Evolutionary conservation across 2,797 vertebrate genomes (phyloP), one percentile per base, ranked within the genome.

Genomic region (Protonibea diacanthus): DNA sequence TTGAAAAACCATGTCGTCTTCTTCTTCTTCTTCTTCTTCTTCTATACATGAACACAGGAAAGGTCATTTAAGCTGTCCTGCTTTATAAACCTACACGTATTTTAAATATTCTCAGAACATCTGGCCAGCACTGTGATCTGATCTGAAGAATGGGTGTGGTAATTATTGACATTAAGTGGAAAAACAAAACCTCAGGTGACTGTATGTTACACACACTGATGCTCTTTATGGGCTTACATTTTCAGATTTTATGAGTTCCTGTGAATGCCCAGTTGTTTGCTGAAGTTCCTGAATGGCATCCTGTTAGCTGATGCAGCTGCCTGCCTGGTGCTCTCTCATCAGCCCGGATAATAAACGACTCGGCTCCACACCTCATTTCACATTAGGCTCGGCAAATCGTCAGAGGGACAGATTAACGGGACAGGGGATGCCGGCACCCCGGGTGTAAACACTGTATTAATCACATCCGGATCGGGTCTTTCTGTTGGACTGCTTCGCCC

Each of bases 341-440:
- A 86, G 72, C 74, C 69, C 8, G 0, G 56, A 70, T 89, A 73
- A 88, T 83, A 76, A 89, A 92, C 77, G 69, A 87, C 78, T 79
- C 42, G 0, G 64, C 86, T 89, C 80, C 83, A 87, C 66, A 90
- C 90, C 88, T 92, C 91, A 91, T 93, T 93, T 90, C 88, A 86
- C 90, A 87, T 90, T 81, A 88, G 85, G 64, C 81, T 86, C 75
- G 69, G 88, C 76, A 76, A 80, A 88, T 92, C 78, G 81, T 87
- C 72, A 85, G 81, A 33, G 49, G 76, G 85, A 83, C 85, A 78
- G 90, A 92, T 92, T 90, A 89, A 91, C 80, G 56, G 83, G 68
- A 74, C 7, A 48, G 63, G 79, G 66, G 62, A 76, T 47, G 59
- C 75, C 56, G 61, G 47, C 77, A 69, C 74, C 85, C 71, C 8